Evolutionary conservation across 2,888 invertebrate genomes (phyloP).

Genomic region (Melitaea athalia): DNA sequence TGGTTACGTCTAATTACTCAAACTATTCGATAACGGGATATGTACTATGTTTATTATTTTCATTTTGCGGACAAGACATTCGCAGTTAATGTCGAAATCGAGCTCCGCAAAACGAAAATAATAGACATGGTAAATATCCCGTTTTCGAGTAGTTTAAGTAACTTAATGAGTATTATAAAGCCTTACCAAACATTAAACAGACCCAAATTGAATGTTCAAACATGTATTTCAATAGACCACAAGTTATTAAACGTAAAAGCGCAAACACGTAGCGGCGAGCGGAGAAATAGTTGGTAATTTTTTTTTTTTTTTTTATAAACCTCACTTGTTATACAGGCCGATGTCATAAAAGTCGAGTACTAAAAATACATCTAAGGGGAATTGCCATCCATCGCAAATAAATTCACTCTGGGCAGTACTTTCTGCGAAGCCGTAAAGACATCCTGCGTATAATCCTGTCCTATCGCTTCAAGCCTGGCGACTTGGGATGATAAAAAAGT

Average conservation of each 20-base stretch:
- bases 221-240: not conserved
- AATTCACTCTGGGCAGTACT: constrained; percentile 24
- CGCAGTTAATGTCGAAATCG: too few species aligned
- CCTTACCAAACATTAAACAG: not conserved
- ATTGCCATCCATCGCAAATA: constrained; percentile 19
- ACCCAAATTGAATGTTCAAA: not conserved
- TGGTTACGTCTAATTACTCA: too few species aligned
- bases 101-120: too few species aligned
- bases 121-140: too few species aligned
- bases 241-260: not conserved
- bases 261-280: not conserved
- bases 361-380: constrained; percentile 16
- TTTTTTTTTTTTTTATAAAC: constrained; percentile 8
- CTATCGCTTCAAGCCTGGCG: constrained; percentile 33
- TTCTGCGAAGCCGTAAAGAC: constrained; percentile 45
- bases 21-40: too few species aligned
- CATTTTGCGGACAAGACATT: too few species aligned
- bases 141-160: too few species aligned
- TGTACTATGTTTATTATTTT: too few species aligned
- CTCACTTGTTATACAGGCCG: constrained; percentile 10
- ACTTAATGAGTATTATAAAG: too few species aligned
- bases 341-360: constrained; percentile 10
- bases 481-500: constrained; percentile 24
- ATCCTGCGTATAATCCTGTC: constrained; percentile 53
- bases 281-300: not conserved